phyloP scores from a whole-genome alignment of 92 coral and sea anemone species.

The Parazoanthus atlanticus region DNA sequence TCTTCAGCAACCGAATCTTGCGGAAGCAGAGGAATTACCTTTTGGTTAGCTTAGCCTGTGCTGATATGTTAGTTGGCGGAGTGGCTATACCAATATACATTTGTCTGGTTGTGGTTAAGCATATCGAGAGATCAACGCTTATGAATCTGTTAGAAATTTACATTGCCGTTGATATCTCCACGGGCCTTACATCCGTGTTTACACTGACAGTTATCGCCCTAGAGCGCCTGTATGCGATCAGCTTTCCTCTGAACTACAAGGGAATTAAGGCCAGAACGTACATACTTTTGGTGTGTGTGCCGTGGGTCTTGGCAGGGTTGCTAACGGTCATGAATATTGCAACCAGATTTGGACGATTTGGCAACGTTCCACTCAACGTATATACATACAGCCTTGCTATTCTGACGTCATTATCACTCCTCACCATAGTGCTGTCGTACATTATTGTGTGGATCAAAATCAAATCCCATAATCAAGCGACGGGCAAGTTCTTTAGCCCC shows the following conservation, averaged over 20 bases:
- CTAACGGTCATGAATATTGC: conserved; percentile 4
- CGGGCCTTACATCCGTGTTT: conserved; percentile 33
- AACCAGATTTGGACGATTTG: not conserved
- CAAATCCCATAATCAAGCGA: not conserved
- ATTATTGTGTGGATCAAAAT: conserved; percentile 34
- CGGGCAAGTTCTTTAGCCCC: conserved; percentile 6
- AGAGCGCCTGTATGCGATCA: conserved; percentile 36
- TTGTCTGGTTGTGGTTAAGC: not conserved
- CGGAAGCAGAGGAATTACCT: conserved; percentile 31
- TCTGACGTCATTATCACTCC: conserved; percentile 33
- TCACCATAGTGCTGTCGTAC: conserved; percentile 21
- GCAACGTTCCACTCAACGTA: not conserved
- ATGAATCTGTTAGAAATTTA: not conserved
- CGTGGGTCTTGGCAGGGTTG: conserved; percentile 25
- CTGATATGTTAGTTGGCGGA: conserved; percentile 33
- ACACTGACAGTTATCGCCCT: conserved; percentile 31
- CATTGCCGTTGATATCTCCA: conserved; percentile 22
- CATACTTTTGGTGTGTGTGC: not conserved
- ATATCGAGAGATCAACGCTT: not conserved
- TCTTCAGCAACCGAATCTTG: conserved; percentile 26
- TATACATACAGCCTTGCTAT: conserved; percentile 36
- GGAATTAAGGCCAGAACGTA: not conserved
- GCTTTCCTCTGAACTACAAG: conserved; percentile 18
- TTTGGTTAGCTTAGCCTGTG: conserved; percentile 29
- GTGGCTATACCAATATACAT: conserved; percentile 21